These are phyloP conservation scores for Synanthedon andrenaeformis DNA, from an alignment of 2,888 invertebrate genomes.

Conservation along the genomic window DNA sequence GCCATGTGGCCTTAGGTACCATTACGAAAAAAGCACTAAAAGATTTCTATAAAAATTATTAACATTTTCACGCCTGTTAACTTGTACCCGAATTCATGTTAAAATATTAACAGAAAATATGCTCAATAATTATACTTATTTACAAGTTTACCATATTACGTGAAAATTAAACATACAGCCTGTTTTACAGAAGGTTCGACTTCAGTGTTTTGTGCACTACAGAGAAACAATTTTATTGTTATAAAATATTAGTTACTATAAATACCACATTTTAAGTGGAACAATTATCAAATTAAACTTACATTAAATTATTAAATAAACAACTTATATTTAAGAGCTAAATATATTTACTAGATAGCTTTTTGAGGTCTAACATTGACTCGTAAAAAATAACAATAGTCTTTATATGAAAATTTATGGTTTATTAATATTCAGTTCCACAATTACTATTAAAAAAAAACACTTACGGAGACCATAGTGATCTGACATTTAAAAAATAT, in stretches of 20 bases:
- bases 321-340: no score
- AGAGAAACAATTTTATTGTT: slow-evolving; percentile 9
- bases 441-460: no score
- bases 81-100: slow-evolving; percentile 39
- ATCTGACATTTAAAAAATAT: no score
- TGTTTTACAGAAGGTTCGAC: not conserved
- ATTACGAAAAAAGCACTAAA: slow-evolving; percentile 55
- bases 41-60: slow-evolving; percentile 54
- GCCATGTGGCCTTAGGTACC: slow-evolving; percentile 59
- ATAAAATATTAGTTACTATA: not conserved
- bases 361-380: not conserved
- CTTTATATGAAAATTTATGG: not conserved
- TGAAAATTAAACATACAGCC: not conserved
- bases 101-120: slow-evolving; percentile 40
- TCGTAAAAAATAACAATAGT: not conserved
- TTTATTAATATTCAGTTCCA: not conserved
- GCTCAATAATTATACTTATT: slow-evolving; percentile 15
- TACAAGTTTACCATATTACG: slow-evolving; percentile 1
- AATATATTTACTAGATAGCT: no score
- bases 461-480: no score
- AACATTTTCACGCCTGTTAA: slow-evolving; percentile 39
- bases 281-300: no score
- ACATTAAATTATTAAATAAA: no score
- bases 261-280: no score
- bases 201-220: slow-evolving; percentile 49